Evolutionary conservation across 2,113 vertebrate genomes (phyloP).

Genomic region (Halichoerus grypus): DNA sequence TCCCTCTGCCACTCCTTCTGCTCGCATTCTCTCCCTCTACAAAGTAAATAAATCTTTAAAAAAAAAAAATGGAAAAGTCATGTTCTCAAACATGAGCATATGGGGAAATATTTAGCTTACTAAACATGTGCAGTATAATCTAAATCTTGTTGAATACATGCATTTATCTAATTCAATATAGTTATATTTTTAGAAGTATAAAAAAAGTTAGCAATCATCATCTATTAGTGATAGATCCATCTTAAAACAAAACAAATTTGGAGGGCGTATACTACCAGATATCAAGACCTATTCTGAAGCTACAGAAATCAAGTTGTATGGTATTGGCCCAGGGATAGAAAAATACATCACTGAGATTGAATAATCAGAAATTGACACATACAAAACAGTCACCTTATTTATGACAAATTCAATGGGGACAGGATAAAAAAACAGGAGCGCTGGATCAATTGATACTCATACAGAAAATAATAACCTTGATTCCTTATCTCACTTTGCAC

Average conservation of each 20-base stretch:
- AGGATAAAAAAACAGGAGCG: neutral
- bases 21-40: neutral
- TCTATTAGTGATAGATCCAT: neutral
- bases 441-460: neutral
- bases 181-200: conserved; percentile 14
- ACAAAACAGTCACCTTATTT: neutral
- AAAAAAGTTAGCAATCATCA: neutral
- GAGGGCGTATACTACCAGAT: neutral
- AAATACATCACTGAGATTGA: neutral
- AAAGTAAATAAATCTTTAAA: neutral
- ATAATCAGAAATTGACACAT: neutral
- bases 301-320: neutral
- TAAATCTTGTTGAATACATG: conserved; percentile 25
- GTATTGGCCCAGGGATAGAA: neutral
- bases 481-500: neutral
- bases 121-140: neutral
- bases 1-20: neutral
- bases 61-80: neutral
- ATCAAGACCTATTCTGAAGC: neutral
- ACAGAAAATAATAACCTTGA: neutral
- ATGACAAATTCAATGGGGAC: conserved; percentile 10
- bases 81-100: conserved; percentile 14
- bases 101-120: conserved; percentile 42
- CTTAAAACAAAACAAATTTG: neutral
- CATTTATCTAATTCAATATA: neutral